Percentiles rank a stretch among this genome's conserved stretches.
These are phyloP conservation scores for Popillia japonica DNA, from an alignment of 1,140 invertebrate species.

Conservation along the genomic window DNA sequence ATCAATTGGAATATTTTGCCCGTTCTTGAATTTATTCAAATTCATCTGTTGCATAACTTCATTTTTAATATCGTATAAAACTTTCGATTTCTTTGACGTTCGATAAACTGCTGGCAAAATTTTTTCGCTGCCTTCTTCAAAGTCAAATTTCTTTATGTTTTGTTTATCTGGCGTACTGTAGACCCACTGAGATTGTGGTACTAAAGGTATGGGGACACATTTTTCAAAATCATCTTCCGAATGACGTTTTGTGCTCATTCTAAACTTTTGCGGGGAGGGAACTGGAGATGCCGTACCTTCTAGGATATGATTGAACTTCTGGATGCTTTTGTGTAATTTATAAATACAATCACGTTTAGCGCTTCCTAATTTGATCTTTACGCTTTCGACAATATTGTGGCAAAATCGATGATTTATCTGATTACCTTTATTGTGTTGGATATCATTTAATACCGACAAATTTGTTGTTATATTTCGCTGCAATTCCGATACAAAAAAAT, in stretches of 20 bases:
- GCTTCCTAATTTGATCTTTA: not conserved
- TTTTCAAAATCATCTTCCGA: not conserved
- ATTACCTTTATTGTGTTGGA: not conserved
- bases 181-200: slow-evolving; percentile 36
- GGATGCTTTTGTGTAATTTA: not conserved
- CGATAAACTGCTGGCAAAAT: slow-evolving; percentile 10
- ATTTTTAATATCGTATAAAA: slow-evolving; percentile 40
- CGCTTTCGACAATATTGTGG: not conserved
- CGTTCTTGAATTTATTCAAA: slow-evolving; percentile 23
- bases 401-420: not conserved
- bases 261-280: not conserved
- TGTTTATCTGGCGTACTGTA: slow-evolving; percentile 33
- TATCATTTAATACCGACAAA: not conserved
- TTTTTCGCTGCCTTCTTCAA: not conserved
- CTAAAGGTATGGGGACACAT: not conserved
- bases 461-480: slow-evolving; percentile 1
- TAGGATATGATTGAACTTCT: not conserved
- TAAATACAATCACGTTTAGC: slow-evolving; percentile 10
- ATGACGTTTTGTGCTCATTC: slow-evolving; percentile 22
- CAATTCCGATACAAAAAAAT: not conserved
- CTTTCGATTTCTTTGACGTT: slow-evolving; percentile 21
- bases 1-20: slow-evolving; percentile 20
- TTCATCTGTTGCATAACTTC: slow-evolving; percentile 26
- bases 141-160: slow-evolving; percentile 29
- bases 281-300: not conserved